A percentile compares a stretch with the other conserved stretches of the same genome.
Conservation (phyloP, 1,140 invertebrate genomes). For the Littorina saxatilis region DNA sequence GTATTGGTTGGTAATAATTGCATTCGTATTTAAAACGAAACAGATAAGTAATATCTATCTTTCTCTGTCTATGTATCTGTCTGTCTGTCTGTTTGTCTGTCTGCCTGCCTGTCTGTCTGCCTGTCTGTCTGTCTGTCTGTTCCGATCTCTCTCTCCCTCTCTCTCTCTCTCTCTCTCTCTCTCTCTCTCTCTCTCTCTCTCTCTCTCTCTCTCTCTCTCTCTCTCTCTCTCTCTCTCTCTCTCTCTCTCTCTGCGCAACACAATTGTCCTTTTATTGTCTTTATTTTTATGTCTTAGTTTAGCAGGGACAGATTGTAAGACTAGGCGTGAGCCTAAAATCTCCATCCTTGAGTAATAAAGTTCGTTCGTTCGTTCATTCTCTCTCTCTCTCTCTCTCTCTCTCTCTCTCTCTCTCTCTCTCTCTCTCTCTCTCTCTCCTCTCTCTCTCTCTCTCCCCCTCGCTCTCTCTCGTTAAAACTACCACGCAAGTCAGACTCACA, state of each 20-base stretch:
- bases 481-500: too few relatives aligned
- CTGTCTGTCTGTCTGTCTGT: not conserved
- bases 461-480: not conserved
- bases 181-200: slow-evolving; percentile 22
- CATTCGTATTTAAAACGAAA: too few relatives aligned
- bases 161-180: slow-evolving; percentile 20
- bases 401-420: slow-evolving; percentile 28
- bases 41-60: not conserved
- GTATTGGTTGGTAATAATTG: too few relatives aligned
- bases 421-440: slow-evolving; percentile 24
- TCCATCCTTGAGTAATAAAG: too few relatives aligned
- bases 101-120: not conserved
- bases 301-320: too few relatives aligned
- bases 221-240: slow-evolving; percentile 28
- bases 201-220: slow-evolving; percentile 17
- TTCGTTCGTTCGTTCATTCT: slow-evolving; percentile 29
- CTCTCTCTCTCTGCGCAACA: slow-evolving; percentile 36
- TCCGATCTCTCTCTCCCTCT: slow-evolving; percentile 3
- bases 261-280: too few relatives aligned
- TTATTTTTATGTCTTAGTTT: too few relatives aligned
- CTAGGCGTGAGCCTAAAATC: too few relatives aligned
- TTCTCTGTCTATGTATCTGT: not conserved
- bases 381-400: slow-evolving; percentile 30
- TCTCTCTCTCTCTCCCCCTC: slow-evolving; percentile 34
- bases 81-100: slow-evolving; percentile 4